Percentiles rank a stretch among this genome's conserved stretches.
Conservation (phyloP, 2,113 vertebrate genomes). For the Fukomys damarensis region DNA sequence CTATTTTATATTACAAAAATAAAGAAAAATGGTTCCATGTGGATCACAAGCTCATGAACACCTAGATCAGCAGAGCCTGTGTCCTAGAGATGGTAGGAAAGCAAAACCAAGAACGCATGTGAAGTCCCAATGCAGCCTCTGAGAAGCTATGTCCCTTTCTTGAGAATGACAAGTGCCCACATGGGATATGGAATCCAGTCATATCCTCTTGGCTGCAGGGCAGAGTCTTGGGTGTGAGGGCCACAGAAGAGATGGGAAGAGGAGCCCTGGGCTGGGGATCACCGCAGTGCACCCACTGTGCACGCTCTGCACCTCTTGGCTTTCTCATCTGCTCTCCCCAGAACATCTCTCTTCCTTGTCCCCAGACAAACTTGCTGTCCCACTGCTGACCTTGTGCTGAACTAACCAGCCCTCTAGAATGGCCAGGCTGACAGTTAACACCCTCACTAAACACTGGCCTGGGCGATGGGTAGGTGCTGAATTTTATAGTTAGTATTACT, state of each 20-base stretch:
- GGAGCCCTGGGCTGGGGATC: accelerated
- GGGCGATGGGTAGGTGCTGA: accelerated
- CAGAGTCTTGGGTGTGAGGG: no score
- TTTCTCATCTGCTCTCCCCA: not conserved
- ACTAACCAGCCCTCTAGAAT: not conserved
- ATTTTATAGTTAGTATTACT: not conserved
- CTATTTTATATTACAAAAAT: not conserved
- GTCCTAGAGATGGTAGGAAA: no score
- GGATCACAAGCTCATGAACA: no score
- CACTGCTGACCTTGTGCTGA: not conserved
- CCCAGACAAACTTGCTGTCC: not conserved
- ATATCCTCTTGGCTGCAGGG: not conserved
- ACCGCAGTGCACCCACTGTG: accelerated
- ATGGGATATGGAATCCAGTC: accelerated
- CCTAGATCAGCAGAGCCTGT: no score
- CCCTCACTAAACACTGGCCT: not conserved
- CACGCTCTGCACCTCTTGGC: no score
- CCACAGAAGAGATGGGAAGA: not conserved
- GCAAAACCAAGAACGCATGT: accelerated
- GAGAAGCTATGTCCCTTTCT: not conserved
- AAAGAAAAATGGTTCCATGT: not conserved
- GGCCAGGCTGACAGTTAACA: not conserved
- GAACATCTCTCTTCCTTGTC: not conserved
- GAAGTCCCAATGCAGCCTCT: not conserved
- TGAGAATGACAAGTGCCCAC: not conserved